Evolutionary conservation across 2,113 vertebrate genomes (phyloP).

Genomic region (Elaphurus davidianus): DNA sequence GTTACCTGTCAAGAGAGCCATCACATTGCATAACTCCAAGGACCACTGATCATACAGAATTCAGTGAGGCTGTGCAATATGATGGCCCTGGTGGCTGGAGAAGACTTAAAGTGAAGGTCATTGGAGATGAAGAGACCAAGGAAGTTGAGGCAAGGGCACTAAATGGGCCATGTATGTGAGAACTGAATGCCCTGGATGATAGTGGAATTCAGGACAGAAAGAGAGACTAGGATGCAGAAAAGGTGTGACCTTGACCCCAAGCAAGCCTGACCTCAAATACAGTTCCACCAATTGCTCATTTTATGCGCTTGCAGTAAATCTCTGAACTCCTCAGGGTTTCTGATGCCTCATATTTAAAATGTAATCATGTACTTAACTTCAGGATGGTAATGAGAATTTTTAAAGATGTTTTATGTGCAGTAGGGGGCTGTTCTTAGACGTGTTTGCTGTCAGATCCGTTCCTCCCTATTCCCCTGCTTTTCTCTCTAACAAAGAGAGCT

Average conservation of each 20-base stretch:
- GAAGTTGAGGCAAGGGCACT: not conserved
- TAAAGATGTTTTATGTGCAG: not conserved
- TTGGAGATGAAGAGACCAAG: not conserved
- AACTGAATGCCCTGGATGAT: not conserved
- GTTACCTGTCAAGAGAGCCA: not conserved
- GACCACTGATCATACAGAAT: not conserved
- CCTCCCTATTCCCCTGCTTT: not conserved
- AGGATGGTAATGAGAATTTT: not conserved
- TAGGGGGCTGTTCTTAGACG: not conserved
- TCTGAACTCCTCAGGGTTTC: not conserved
- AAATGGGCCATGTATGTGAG: not conserved
- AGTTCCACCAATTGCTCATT: not conserved
- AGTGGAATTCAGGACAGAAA: not conserved
- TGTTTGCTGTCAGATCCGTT: not conserved
- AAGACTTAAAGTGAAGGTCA: not conserved
- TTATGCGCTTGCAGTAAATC: not conserved
- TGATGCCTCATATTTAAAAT: not conserved
- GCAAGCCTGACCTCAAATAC: not conserved
- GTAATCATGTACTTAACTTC: not conserved
- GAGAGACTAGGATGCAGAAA: not conserved
- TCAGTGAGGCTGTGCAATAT: not conserved
- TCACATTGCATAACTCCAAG: not conserved
- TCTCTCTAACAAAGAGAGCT: not conserved
- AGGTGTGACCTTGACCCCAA: not conserved
- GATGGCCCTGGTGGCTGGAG: not conserved